Base-by-base conservation (phyloP, 2,797 vertebrate genomes). In the Myioborus miniatus region DNA sequence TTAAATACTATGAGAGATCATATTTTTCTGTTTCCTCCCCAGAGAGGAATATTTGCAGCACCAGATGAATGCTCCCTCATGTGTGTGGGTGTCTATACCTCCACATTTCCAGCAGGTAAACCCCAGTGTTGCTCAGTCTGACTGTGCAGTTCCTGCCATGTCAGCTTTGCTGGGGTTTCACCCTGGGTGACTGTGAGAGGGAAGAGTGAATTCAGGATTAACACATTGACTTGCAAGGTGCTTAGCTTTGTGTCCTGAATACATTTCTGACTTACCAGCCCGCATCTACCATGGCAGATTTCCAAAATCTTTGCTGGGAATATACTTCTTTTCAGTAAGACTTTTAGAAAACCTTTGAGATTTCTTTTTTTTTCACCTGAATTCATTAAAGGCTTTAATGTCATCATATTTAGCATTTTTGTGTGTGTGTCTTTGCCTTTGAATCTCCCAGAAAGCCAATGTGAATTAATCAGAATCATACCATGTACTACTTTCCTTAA, bases 181-280 rank as follows among this genome's bases (percentile, higher is more conserved):
- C 69, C 68, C 59, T 53, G 53, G 43, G 64, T 83, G 53, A 63
- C 39, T 65, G 8, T 64, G 90, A 85, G 80, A 84, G 49, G 76
- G 34, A 77, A 87, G 44, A 36, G 77, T 91, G 81, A 95, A 62
- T 60, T 79, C 53, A 27, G 36, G 55, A 92, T 93, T 75, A 93
- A 71, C 37, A 80, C 59, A 83, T 7, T 69, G 71, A 76, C 75
- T 96, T 94, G 88, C 70, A 94, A 89, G 63, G 63, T 56, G 49
- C 36, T 86, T 79, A 68, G 58, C 59, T 87, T 72, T 39, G 27
- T 9, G 3, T 93, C 58, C 44, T 88, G 84, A 89, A 96, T 94
- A 71, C 65, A 93, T 94, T 94, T 88, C 58, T 83, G 43, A 80
- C 87, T 97, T 94, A 71, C 43, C 89, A 91, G 79, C 58, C 81